phyloP scores from a whole-genome alignment of 2,888 invertebrate species.

The Acrobasis suavella region DNA sequence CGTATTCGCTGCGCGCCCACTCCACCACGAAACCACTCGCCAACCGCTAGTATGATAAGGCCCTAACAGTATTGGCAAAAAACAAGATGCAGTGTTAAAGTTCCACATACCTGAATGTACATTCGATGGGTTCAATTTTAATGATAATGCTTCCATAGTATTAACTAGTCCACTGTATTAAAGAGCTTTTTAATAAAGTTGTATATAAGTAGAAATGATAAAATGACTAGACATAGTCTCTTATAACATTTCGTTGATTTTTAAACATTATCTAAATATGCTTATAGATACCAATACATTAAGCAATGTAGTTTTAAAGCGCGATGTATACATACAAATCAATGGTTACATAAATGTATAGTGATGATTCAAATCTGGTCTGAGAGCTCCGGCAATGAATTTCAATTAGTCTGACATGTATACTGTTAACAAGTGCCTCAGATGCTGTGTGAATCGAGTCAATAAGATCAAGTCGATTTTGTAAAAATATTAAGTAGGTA shows the following conservation, averaged over 20 bases:
- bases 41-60: no score
- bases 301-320: slow-evolving; percentile 50
- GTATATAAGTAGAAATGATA: slow-evolving; percentile 49
- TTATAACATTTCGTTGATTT: slow-evolving; percentile 73
- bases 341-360: slow-evolving; percentile 49
- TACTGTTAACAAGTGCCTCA: slow-evolving; percentile 58
- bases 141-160: no score
- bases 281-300: slow-evolving; percentile 42
- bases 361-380: slow-evolving; percentile 57
- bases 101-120: no score
- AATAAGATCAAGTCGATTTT: slow-evolving; percentile 43
- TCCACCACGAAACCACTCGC: no score
- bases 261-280: slow-evolving; percentile 53
- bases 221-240: slow-evolving; percentile 72
- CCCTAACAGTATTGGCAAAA: no score
- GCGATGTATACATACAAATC: slow-evolving; percentile 40
- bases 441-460: slow-evolving; percentile 37
- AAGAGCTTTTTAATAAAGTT: background rate
- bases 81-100: no score
- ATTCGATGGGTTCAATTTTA: no score
- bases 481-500: slow-evolving; percentile 26
- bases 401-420: slow-evolving; percentile 60
- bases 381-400: slow-evolving; percentile 58
- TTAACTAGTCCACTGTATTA: background rate
- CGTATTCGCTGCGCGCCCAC: no score